Percentiles rank a stretch among this genome's conserved stretches.
Conservation (phyloP, 2,888 invertebrate species). For the Acheta domesticus region DNA sequence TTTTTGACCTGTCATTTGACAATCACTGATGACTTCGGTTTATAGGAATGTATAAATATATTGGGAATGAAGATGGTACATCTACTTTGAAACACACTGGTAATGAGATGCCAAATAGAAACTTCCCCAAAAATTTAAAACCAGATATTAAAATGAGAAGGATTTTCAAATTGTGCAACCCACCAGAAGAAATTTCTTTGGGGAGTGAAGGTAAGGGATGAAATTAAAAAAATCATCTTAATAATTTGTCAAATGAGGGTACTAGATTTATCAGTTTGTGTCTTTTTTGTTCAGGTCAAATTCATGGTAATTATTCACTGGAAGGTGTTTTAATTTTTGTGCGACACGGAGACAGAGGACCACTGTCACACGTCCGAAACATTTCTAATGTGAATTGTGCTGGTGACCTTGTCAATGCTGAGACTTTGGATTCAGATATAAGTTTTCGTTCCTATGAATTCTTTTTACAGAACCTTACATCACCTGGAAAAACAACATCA, state of each 20-base stretch:
- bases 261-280: not conserved
- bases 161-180: slow-evolving; percentile 68
- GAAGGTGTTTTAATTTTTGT: slow-evolving; percentile 73
- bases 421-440: slow-evolving; percentile 36
- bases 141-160: slow-evolving; percentile 61
- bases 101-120: slow-evolving; percentile 49
- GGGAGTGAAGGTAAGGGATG: slow-evolving; percentile 69
- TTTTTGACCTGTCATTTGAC: not conserved
- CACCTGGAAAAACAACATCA: slow-evolving; percentile 29
- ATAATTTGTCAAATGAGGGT: not conserved
- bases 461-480: slow-evolving; percentile 36
- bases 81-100: slow-evolving; percentile 47
- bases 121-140: slow-evolving; percentile 54
- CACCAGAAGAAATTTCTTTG: slow-evolving; percentile 63
- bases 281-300: slow-evolving; percentile 45
- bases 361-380: slow-evolving; percentile 76
- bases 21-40: slow-evolving; percentile 32
- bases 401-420: slow-evolving; percentile 46
- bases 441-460: slow-evolving; percentile 35
- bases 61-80: slow-evolving; percentile 55
- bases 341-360: slow-evolving; percentile 86
- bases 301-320: slow-evolving; percentile 59
- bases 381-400: slow-evolving; percentile 77
- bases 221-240: not conserved
- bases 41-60: slow-evolving; percentile 76